Percentiles rank a stretch among this genome's conserved stretches.
Evolutionary conservation across 2,113 vertebrate species (phyloP).

Genomic region (Tympanuchus pallidicinctus): DNA sequence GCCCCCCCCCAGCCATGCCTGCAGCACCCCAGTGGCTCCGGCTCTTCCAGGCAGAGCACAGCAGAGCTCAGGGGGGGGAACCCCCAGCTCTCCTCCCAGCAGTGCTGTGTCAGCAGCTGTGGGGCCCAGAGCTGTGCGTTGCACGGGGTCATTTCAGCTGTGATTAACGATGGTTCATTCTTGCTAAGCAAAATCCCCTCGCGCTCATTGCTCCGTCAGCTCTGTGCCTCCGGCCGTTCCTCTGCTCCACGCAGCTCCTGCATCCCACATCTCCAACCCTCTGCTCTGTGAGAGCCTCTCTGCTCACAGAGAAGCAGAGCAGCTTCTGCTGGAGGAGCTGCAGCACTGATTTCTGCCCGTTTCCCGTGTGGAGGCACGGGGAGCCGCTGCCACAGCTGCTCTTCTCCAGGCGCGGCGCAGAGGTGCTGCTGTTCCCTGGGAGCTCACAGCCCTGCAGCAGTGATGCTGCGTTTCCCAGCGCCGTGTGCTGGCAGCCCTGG

Average conservation of each 20-base stretch:
- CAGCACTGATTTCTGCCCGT: background rate
- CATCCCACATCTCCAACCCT: background rate
- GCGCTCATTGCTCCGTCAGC: background rate
- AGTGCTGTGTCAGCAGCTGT: background rate
- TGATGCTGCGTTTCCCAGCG: too few species aligned
- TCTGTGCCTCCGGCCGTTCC: background rate
- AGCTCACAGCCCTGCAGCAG: too few species aligned
- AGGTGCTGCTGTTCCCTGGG: too few species aligned
- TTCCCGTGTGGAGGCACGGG: background rate
- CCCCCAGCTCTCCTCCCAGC: background rate
- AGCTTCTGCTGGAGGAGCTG: background rate
- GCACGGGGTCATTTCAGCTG: background rate
- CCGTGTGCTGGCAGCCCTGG: accelerated
- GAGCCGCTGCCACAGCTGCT: background rate
- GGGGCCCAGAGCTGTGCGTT: background rate
- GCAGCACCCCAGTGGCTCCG: background rate
- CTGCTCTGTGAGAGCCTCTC: background rate
- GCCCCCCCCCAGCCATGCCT: background rate
- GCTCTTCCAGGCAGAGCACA: background rate
- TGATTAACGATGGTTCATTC: background rate
- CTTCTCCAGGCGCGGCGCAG: too few species aligned
- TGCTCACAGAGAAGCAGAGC: background rate
- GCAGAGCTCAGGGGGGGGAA: background rate
- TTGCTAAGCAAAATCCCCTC: background rate
- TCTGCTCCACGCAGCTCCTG: too few species aligned